These are phyloP conservation scores for Therioaphis trifolii DNA, from an alignment of 2,888 invertebrate species.

Conservation along the genomic window DNA sequence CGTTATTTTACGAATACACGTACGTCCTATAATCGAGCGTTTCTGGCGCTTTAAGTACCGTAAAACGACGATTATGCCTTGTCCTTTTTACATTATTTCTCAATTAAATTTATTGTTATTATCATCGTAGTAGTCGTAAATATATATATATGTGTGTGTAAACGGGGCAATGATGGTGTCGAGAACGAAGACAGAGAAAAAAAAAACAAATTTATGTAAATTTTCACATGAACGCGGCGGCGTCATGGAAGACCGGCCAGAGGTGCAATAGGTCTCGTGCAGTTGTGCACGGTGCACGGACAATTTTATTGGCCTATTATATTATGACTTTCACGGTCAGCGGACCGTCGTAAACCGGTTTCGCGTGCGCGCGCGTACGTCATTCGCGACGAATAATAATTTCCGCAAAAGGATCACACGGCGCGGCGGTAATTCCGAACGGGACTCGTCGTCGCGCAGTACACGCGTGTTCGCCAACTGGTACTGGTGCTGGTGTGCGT, in stretches of 20 bases:
- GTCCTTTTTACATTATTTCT: not conserved
- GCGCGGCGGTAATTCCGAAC: not conserved
- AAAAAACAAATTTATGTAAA: not conserved
- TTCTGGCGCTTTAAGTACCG: rapidly evolving
- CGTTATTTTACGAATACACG: no score
- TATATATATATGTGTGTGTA: no score
- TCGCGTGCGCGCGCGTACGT: not conserved
- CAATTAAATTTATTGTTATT: no score
- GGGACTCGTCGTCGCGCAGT: no score
- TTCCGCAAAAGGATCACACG: not conserved
- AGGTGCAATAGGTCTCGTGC: not conserved
- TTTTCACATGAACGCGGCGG: not conserved
- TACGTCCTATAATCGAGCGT: no score
- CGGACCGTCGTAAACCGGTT: not conserved
- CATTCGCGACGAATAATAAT: not conserved
- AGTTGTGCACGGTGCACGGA: no score
- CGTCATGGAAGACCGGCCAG: not conserved
- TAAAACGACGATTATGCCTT: not conserved
- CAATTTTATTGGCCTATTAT: not conserved
- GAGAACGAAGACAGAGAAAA: no score
- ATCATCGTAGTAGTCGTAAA: no score
- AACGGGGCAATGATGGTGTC: not conserved
- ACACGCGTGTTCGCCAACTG: no score
- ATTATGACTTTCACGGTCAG: constrained; percentile 41
- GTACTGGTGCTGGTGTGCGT: no score